Evolutionary conservation across 1,140 invertebrate genomes (phyloP).

Genomic region (Dysdera silvatica): DNA sequence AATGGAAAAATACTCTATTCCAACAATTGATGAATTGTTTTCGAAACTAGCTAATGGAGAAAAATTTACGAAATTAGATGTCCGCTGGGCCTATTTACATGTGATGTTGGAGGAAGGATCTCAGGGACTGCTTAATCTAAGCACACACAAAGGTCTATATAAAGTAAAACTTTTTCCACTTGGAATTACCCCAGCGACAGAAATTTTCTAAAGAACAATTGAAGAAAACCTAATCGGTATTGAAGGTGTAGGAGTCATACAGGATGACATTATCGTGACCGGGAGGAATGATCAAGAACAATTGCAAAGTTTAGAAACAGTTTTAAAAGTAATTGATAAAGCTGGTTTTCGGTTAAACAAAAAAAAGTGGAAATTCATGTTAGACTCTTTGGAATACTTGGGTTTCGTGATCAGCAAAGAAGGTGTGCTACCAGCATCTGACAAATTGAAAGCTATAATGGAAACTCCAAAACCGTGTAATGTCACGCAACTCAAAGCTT

Average conservation of each 20-base stretch:
- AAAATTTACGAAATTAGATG: conserved; percentile 37
- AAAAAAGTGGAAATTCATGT: conserved; percentile 40
- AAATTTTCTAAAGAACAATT: conserved; percentile 45
- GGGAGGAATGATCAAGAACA: too few species aligned
- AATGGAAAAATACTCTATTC: conserved; percentile 34
- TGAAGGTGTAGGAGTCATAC: conserved; percentile 32
- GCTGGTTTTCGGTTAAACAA: conserved; percentile 37
- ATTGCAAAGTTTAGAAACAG: conserved; percentile 27
- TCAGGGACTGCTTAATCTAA: conserved; percentile 34
- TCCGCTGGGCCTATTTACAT: conserved; percentile 37
- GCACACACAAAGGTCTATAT: conserved; percentile 45
- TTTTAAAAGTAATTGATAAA: conserved; percentile 32
- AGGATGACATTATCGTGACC: too few species aligned
- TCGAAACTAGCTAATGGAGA: conserved; percentile 11
- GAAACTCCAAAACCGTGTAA: conserved; percentile 36
- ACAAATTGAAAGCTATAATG: conserved; percentile 41
- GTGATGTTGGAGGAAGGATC: conserved; percentile 34
- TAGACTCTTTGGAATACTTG: conserved; percentile 38
- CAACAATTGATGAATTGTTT: conserved; percentile 28
- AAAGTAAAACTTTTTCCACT: conserved; percentile 45
- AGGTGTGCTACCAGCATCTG: conserved; percentile 41
- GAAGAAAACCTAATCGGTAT: conserved; percentile 26
- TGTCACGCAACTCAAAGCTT: conserved; percentile 35
- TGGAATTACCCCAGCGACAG: conserved; percentile 44
- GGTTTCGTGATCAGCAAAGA: conserved; percentile 41